Evolutionary conservation across 2,113 vertebrate genomes (phyloP), one percentile per base, ranked within the genome.

Genomic region (Rattus rattus): DNA sequence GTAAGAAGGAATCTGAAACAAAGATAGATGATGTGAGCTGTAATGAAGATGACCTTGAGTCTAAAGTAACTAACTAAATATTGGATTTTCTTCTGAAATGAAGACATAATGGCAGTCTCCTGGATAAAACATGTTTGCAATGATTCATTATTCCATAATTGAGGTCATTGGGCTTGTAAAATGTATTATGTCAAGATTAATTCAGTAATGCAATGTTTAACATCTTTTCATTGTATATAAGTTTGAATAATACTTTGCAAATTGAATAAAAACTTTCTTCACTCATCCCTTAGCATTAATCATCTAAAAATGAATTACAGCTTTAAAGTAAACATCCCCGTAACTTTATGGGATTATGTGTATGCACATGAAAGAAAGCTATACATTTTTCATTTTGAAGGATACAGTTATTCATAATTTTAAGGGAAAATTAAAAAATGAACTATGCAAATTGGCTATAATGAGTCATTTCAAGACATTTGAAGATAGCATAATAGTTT

Each of bases 131-230:
- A 30, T 98, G 90, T 98, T 98, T 98, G 96, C 97, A 92, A 96
- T 98, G 95, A 98, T 98, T 98, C 96, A 95, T 97, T 89, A 93
- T 97, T 98, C 96, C 92, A 97, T 98, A 98, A 99, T 98, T 98
- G 98, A 98, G 97, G 97, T 98, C 97, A 97, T 14, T 96, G 77
- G 95, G 92, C 93, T 98, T 98, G 98, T 97, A 98, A 98, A 98
- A 97, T 97, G 61, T 98, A 98, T 97, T 97, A 95, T 98, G 97
- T 98, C 94, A 98, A 98, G 98, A 97, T 98, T 97, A 98, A 98
- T 98, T 98, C 97, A 98, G 52, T 95, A 97, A 94, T 87, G 94
- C 91, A 95, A 83, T 93, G 96, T 97, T 80, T 94, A 92, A 98
- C 98, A 96, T 98, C 93, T 94, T 95, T 98, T 98, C 97, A 98